These are phyloP conservation scores for Nyctibius bracteatus DNA, from an alignment of 2,113 vertebrate species.

Conservation along the genomic window DNA sequence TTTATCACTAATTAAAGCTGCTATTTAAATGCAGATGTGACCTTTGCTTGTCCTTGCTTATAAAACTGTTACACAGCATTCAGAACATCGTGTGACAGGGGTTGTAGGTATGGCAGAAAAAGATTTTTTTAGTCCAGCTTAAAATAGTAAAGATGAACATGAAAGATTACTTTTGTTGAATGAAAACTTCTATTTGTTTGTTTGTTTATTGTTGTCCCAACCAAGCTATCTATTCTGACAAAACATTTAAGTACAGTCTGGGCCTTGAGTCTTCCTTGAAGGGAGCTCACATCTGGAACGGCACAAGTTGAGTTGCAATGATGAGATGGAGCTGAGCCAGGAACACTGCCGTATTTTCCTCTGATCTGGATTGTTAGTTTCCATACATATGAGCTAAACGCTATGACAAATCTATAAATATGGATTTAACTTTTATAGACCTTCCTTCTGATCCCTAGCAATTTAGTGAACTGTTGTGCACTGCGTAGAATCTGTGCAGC, in stretches of 20 bases:
- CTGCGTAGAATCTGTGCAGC: neutral
- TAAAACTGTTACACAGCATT: neutral
- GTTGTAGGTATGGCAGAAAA: accelerated
- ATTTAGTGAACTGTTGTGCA: neutral
- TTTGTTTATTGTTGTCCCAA: neutral
- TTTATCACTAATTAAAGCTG: neutral
- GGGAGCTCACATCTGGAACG: neutral
- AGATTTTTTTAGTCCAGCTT: neutral
- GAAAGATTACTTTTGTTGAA: neutral
- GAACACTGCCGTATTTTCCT: neutral
- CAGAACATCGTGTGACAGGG: neutral
- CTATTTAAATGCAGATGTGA: neutral
- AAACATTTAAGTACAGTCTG: neutral
- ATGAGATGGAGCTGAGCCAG: neutral
- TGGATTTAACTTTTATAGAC: neutral
- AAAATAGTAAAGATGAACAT: neutral
- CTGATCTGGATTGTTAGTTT: neutral
- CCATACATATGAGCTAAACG: neutral
- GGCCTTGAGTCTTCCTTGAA: neutral
- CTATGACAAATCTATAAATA: neutral
- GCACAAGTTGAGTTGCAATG: neutral
- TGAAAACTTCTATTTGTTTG: neutral
- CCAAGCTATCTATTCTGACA: neutral
- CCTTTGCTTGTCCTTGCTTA: neutral
- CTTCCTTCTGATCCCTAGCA: neutral